Base-by-base conservation (phyloP, 2,113 vertebrate species). In the Thomomys bottae region DNA sequence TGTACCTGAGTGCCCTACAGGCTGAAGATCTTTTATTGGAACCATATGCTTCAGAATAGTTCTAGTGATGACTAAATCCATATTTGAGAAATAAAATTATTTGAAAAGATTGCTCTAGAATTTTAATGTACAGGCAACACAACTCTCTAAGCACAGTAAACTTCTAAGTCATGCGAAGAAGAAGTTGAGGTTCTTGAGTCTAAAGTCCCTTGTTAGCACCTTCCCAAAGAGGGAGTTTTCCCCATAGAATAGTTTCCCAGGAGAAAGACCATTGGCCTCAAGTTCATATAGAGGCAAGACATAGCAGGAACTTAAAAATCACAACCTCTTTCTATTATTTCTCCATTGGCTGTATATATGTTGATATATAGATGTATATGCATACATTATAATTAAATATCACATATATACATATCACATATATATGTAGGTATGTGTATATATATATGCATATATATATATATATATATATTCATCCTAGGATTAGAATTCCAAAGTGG, bases 21-120 rank as follows among this genome's bases (percentile, higher is more conserved):
- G 14, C 54, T 85, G 24, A 18, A 15, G 21, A 18, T 34, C 63
- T 68, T 75, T 83, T 49, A 76, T 64, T 17, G 2, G 64, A 8
- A 30, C 42, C 28, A 63, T 10, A 88, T 91, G 59, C 70, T 82
- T 49, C 36, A 64, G 68, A 81, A 81, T 36, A 54, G 18, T 71
- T 57, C 76, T 36, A 9, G 3, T 71, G 36, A 30, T 38, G 12
- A n/a, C 9, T 15, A 78, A 54, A 77, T 36, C 42, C 49, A 66
- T 32, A 92, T 88, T 86, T 82, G 59, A 45, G 40, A 77, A 64
- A 85, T 64, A 78, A 87, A 92, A 87, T 17, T 3, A 67, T 28
- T 81, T 42, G 80, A 73, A 61, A 72, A 73, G 45, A 9, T 85
- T 42, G 38, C 71, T 61, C 66, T 45, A 34, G 81, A 80, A 57